Conservation (phyloP, 2,113 vertebrate genomes). For the Chaetura pelagica region DNA sequence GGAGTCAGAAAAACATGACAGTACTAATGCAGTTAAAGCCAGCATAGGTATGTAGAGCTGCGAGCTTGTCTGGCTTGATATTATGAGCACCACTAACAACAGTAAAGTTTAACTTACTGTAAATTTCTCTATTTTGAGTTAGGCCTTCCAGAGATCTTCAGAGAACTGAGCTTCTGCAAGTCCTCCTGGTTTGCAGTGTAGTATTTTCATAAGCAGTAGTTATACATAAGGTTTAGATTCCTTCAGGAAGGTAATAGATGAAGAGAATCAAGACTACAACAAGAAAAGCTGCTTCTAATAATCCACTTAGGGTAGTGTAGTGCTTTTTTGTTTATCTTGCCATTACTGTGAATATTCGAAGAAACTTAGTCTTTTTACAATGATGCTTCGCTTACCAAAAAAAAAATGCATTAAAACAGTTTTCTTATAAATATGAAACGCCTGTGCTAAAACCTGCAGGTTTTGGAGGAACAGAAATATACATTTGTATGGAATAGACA, state of each 20-base stretch:
- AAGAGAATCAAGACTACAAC: not conserved
- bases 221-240: not conserved
- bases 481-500: not conserved
- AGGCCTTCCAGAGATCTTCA: not conserved
- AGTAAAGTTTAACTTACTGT: not conserved
- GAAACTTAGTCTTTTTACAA: not conserved
- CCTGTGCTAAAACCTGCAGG: not conserved
- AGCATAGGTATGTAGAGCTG: not conserved
- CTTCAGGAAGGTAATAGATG: not conserved
- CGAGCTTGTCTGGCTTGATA: not conserved
- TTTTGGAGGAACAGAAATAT: not conserved
- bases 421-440: not conserved
- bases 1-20: not conserved
- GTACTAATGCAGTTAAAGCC: not conserved
- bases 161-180: not conserved
- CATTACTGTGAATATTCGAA: not conserved
- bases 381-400: not conserved
- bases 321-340: not conserved
- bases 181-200: not conserved
- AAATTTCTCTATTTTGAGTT: not conserved
- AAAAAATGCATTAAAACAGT: not conserved
- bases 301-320: not conserved
- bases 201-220: not conserved
- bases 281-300: not conserved
- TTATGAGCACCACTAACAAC: not conserved